A percentile compares a stretch with the other conserved stretches of the same genome.
Evolutionary conservation across 2,888 invertebrate genomes (phyloP).

Genomic region (Salpingus planirostris): DNA sequence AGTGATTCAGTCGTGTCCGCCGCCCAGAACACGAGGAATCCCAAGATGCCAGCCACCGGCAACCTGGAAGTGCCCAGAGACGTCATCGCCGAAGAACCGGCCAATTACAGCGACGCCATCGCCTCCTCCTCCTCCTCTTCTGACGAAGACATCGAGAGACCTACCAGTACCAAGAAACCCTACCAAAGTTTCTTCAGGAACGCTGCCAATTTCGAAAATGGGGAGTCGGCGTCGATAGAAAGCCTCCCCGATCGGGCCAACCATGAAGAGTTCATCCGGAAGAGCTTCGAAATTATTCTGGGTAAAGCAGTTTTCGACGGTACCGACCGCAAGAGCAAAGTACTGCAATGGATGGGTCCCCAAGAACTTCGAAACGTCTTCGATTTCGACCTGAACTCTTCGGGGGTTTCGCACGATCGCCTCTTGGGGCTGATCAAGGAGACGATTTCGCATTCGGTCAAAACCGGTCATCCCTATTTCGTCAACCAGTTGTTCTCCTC

Average conservation of each 20-base stretch:
- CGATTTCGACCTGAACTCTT: slow-evolving; percentile 53
- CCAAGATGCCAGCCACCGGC: neutral
- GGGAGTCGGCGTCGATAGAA: slow-evolving; percentile 40
- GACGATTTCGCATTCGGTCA: slow-evolving; percentile 77
- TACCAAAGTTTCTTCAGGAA: slow-evolving; percentile 7
- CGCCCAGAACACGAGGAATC: neutral
- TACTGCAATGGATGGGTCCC: slow-evolving; percentile 76
- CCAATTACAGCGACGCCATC: slow-evolving; percentile 31
- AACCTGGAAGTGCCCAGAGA: slow-evolving; percentile 5
- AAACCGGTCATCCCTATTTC: slow-evolving; percentile 84
- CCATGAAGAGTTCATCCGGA: slow-evolving; percentile 65
- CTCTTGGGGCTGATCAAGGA: slow-evolving; percentile 58
- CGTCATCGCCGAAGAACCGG: slow-evolving; percentile 24
- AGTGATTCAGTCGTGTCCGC: neutral
- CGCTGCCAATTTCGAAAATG: slow-evolving; percentile 1
- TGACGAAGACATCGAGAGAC: slow-evolving; percentile 30
- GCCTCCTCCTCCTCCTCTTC: slow-evolving; percentile 28
- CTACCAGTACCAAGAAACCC: neutral
- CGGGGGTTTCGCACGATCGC: slow-evolving; percentile 56
- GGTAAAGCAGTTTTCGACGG: slow-evolving; percentile 70
- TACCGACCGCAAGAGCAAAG: slow-evolving; percentile 59
- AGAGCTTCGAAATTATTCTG: slow-evolving; percentile 61
- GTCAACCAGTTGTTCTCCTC: slow-evolving; percentile 82
- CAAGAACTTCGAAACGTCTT: slow-evolving; percentile 57
- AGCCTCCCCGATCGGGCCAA: slow-evolving; percentile 54